Evolutionary conservation across 2,113 vertebrate species (phyloP), one percentile per base, ranked within the genome.

Genomic region (Thermophis baileyi): DNA sequence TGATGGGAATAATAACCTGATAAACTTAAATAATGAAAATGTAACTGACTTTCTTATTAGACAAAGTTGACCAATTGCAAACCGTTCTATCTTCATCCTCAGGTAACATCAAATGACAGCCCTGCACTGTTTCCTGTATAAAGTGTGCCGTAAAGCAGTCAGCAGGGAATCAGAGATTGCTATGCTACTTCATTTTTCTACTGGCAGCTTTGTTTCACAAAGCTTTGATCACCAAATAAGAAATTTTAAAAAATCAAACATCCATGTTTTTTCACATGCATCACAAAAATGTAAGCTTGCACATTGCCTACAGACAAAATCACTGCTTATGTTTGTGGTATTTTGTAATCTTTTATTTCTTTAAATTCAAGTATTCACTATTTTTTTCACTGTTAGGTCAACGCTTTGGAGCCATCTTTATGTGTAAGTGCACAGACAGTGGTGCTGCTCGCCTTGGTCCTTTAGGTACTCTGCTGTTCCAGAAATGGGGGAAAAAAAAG

Each of bases 281-380:
- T 49, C 22, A 5, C 55, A 8, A 47, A 14, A 30, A 30, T 46
- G 54, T 14, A 24, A 1, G 8, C 11, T 27, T 50, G 10, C 35
- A 54, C 18, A 25, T 20, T 24, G 87, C 11, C 35, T 74, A 46
- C 35, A 74, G 55, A 94, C 69, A 4, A 44, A 89, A 24, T n/a
- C 51, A 35, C 54, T 24, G 22, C 27, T 81, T 44, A 44, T 44
- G 22, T 63, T 85, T 57, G 60, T 12, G 51, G 8, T 35, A 50
- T 53, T 90, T n/a, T 44, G 9, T 7, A 92, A 90, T 16, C 0
- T 93, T 91, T 93, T 95, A 92, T 91, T 89, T 0, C 53, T 94
- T 94, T 93, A 49, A 35, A 1, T 89, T 94, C 85, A 91, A 93
- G 85, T 40, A 91, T 93, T 94, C 91, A 69, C 7, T 14, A 87